Conservation (phyloP, 1,140 invertebrate genomes). For the Pantala flavescens region DNA sequence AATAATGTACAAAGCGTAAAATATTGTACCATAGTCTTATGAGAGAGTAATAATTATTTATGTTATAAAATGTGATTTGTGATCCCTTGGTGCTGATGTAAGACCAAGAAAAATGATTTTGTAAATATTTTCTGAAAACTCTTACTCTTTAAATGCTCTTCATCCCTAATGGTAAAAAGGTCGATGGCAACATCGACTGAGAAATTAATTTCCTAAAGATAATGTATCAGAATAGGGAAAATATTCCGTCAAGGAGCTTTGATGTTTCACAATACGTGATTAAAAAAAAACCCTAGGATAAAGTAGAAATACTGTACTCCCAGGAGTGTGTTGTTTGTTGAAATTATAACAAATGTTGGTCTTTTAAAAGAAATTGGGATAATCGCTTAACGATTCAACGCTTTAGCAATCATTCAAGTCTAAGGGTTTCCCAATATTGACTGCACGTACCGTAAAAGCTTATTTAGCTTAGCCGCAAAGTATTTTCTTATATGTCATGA, state of each 20-base stretch:
- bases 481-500: background rate
- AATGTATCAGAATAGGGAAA: background rate
- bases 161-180: background rate
- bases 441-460: background rate
- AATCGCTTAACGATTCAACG: background rate
- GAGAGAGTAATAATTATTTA: conserved; percentile 1
- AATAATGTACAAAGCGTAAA: background rate
- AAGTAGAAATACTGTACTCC: background rate
- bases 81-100: background rate
- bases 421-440: background rate
- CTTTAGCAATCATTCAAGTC: background rate
- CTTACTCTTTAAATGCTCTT: background rate
- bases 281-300: background rate
- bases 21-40: background rate
- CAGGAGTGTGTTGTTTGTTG: background rate
- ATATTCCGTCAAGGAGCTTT: background rate
- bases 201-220: background rate
- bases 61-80: conserved; percentile 10
- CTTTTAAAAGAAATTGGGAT: background rate
- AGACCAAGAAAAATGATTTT: conserved; percentile 4
- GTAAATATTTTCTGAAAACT: conserved; percentile 10
- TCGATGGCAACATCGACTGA: background rate
- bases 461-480: background rate
- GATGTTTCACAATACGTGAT: conserved; percentile 1
- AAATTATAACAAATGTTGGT: background rate